Conservation (phyloP, 92 coral and sea anemone species). For the Heteractis magnifica region DNA sequence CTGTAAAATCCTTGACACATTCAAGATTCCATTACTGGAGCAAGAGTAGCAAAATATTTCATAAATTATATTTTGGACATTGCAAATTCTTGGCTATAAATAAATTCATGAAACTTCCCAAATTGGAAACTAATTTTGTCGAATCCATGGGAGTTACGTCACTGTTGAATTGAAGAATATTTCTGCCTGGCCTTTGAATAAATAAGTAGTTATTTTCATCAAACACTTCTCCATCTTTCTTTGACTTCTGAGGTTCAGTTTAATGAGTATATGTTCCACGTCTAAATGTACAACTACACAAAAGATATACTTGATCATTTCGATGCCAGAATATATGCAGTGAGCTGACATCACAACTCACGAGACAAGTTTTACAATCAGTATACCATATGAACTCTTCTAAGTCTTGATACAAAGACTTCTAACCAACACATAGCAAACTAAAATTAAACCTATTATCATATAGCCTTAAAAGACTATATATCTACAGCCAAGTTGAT, state of each 20-base stretch:
- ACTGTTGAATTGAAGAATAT: background rate
- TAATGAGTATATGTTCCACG: slow-evolving; percentile 39
- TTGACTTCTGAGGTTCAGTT: slow-evolving; percentile 34
- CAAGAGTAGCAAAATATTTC: background rate
- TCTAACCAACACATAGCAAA: slow-evolving; percentile 6
- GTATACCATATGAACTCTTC: slow-evolving; percentile 12
- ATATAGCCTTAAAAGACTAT: background rate
- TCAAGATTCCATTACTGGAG: background rate
- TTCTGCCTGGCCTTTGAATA: background rate
- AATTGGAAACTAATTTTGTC: background rate
- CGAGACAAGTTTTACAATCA: slow-evolving; percentile 27
- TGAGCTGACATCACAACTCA: slow-evolving; percentile 19
- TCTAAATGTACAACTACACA: slow-evolving; percentile 10
- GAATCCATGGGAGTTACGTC: background rate
- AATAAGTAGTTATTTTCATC: slow-evolving; percentile 11
- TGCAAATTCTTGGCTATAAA: too few relatives aligned
- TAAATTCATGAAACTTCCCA: background rate
- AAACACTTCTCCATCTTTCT: slow-evolving; percentile 21
- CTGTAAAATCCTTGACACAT: background rate
- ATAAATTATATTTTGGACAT: background rate
- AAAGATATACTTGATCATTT: slow-evolving; percentile 5
- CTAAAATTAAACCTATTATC: background rate
- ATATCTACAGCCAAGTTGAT: background rate
- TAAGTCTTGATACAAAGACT: slow-evolving; percentile 16
- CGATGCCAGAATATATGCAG: slow-evolving; percentile 25